phyloP scores from a whole-genome alignment of 2,888 invertebrate species.

The Hesperia comma region DNA sequence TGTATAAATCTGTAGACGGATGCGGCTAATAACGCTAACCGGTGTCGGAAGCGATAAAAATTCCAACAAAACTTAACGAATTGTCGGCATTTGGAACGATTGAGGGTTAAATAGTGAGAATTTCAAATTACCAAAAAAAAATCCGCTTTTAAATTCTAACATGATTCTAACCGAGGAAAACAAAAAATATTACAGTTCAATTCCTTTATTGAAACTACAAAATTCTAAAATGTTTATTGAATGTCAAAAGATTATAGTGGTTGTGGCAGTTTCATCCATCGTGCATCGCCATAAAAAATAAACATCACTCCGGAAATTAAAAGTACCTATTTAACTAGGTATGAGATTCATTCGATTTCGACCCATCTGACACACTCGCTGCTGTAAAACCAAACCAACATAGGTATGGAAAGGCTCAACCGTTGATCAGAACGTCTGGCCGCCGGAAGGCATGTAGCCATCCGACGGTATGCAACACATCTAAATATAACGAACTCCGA shows the following conservation, averaged over 20 bases:
- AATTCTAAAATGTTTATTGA: background rate
- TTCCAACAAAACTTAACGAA: slow-evolving; percentile 7
- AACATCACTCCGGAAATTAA: too few relatives aligned
- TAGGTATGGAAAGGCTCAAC: background rate
- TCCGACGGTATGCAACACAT: background rate
- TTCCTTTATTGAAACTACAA: background rate
- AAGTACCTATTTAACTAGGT: too few relatives aligned
- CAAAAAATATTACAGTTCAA: background rate
- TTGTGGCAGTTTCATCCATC: background rate
- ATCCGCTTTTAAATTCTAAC: background rate
- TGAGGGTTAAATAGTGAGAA: slow-evolving; percentile 6
- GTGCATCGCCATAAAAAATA: too few relatives aligned
- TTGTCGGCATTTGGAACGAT: slow-evolving; percentile 8
- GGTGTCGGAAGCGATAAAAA: slow-evolving; percentile 24
- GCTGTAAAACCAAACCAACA: background rate
- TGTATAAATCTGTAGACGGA: slow-evolving; percentile 12
- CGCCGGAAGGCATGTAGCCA: slow-evolving; percentile 8
- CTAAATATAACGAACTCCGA: background rate
- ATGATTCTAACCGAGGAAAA: background rate
- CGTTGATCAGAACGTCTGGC: background rate
- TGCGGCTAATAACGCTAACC: slow-evolving; percentile 18
- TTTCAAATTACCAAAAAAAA: slow-evolving; percentile 1
- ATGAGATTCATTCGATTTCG: background rate
- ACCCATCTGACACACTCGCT: too few relatives aligned
- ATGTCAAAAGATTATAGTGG: background rate